A percentile compares a stretch with the other conserved stretches of the same genome.
Conservation (phyloP, 2,113 vertebrate genomes). For the Poecile atricapillus region DNA sequence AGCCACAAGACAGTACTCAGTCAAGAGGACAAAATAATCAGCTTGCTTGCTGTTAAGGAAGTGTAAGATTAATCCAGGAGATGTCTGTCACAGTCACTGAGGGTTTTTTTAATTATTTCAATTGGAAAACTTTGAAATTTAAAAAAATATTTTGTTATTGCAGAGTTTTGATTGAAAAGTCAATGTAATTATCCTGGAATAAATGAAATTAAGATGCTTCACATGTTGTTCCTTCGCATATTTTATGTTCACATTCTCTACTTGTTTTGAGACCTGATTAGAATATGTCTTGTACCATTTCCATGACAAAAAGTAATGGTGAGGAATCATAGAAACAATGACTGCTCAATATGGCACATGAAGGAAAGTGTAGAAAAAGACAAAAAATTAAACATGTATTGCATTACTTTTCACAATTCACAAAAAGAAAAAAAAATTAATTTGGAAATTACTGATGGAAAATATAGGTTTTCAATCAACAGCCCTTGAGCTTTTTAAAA, state of each 20-base stretch:
- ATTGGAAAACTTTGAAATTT: neutral
- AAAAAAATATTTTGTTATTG: neutral
- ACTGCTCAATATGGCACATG: rapidly evolving
- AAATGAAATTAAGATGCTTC: neutral
- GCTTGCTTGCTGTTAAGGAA: neutral
- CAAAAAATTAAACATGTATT: neutral
- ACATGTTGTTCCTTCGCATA: neutral
- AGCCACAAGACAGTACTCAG: neutral
- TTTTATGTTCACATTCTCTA: neutral
- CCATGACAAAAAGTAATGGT: neutral
- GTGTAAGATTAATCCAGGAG: neutral
- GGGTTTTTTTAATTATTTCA: neutral
- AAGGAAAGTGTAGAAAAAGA: neutral
- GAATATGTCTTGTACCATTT: neutral
- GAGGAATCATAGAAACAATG: neutral
- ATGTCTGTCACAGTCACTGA: neutral
- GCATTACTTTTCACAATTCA: neutral
- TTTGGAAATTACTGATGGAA: neutral
- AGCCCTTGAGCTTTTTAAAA: neutral
- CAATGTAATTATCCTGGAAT: neutral
- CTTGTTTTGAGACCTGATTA: neutral
- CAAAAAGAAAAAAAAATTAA: neutral
- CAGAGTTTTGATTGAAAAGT: neutral
- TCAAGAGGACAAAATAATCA: neutral
- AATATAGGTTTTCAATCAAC: neutral